Base-by-base conservation (phyloP, 1,140 invertebrate genomes). In the Fopius arisanus region DNA sequence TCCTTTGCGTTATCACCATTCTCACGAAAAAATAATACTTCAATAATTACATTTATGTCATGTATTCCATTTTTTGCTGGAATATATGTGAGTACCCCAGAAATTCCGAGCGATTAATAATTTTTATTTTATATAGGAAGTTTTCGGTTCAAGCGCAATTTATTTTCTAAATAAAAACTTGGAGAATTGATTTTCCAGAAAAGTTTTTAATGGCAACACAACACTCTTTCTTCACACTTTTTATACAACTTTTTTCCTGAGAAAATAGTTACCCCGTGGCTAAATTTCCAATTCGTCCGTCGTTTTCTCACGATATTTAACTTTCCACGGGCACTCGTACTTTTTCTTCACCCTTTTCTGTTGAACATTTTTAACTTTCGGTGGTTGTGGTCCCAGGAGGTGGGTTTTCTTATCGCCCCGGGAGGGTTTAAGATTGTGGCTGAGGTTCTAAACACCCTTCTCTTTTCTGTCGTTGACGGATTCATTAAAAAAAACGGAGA, bases 401-500 rank as follows among this genome's bases (percentile, higher is more conserved):
- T 62, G 72, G 73, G 72, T 63, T 75, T 78, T 72, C 78, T 80
- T 78, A 78, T 81, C 79, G 82, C 80, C 80, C 73, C 28, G 28
- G 75, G 74, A 79, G 80, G 73, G 51, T 69, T 77, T 77, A 82
- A 86, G 79, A 85, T 80, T 80, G 77, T 77, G 76, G 75, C 73
- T 70, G 59, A 67, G 59, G 59, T 67, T 37, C 75, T 68, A 63
- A 41, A 68, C 12, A 67, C 62, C 37, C 40, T 51, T 43, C 43
- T 33, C 43, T 62, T 28, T 67, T 67, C 72, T 73, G 65, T 81
- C 83, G 82, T 81, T 82, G 83, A 83, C 80, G 81, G 81, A 87
- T 84, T 86, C 83, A 85, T 86, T 84, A 86, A 84, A 86, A 84
- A 86, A 83, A 65, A 33, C 26, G 19, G 10, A 59, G 23, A 14